These are phyloP conservation scores for Acleris holmiana DNA, from an alignment of 2,888 invertebrate species.

Conservation along the genomic window DNA sequence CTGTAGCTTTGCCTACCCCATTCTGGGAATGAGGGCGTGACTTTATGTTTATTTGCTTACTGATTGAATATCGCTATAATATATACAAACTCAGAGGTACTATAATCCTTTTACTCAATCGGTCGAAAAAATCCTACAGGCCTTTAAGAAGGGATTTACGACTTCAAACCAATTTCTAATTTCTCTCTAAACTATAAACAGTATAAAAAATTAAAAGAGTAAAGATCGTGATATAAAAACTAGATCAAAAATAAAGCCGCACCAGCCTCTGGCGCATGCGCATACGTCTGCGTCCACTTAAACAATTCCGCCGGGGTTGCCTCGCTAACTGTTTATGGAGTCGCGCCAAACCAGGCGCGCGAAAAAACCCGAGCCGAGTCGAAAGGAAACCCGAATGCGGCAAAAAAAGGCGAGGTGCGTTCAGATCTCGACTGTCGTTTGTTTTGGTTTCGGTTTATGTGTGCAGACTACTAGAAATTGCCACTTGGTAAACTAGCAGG, in stretches of 20 bases:
- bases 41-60: no score
- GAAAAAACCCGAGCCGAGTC: conserved; percentile 74
- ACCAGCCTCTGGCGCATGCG: conserved; percentile 49
- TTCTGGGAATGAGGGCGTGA: no score
- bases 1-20: no score
- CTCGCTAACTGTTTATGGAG: conserved; percentile 82
- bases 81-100: no score
- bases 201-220: background rate
- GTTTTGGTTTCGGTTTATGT: conserved; percentile 16
- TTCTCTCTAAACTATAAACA: background rate
- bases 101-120: no score
- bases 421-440: conserved; percentile 22
- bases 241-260: conserved; percentile 26
- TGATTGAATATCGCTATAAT: no score
- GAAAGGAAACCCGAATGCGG: conserved; percentile 72
- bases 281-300: conserved; percentile 65
- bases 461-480: background rate
- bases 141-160: no score
- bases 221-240: conserved; percentile 26
- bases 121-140: no score
- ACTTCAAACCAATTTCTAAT: no score
- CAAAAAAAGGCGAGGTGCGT: conserved; percentile 57
- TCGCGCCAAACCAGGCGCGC: conserved; percentile 75
- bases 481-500: no score
- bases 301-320: conserved; percentile 80